Evolutionary conservation across 2,113 vertebrate species (phyloP).

Genomic region (Sclerurus mexicanus): DNA sequence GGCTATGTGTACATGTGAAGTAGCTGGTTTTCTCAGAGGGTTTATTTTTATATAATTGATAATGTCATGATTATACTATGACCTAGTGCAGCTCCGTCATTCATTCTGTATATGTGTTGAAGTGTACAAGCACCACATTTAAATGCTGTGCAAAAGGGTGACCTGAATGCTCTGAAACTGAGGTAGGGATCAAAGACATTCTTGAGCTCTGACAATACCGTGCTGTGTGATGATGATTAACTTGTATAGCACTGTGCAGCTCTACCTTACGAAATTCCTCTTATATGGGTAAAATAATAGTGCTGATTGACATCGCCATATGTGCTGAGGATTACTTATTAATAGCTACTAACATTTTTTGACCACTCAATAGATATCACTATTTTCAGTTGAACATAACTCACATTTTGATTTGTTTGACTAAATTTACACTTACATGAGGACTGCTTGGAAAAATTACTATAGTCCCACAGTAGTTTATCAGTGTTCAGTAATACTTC

Average conservation of each 20-base stretch:
- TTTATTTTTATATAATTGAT: background rate
- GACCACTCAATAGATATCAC: background rate
- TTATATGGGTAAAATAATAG: background rate
- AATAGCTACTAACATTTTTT: background rate
- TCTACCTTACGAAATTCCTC: background rate
- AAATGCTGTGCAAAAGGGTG: background rate
- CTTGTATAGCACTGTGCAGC: background rate
- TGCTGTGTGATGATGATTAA: background rate
- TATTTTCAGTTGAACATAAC: background rate
- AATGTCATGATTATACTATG: background rate
- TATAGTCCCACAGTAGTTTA: background rate
- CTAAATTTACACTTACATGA: constrained; percentile 3
- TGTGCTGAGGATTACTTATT: constrained; percentile 14
- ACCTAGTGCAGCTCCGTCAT: background rate
- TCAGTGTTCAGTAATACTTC: background rate
- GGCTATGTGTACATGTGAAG: background rate
- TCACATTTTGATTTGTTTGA: constrained; percentile 19
- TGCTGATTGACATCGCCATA: background rate
- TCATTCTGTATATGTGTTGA: background rate
- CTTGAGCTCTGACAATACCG: background rate
- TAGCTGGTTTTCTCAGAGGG: background rate
- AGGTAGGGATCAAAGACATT: constrained; percentile 27
- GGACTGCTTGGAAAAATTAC: constrained; percentile 8
- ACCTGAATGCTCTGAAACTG: background rate
- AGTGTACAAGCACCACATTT: background rate